Evolutionary conservation across 2,888 invertebrate species (phyloP), one percentile per base, ranked within the genome.

Genomic region (Oxystoma pomonae): DNA sequence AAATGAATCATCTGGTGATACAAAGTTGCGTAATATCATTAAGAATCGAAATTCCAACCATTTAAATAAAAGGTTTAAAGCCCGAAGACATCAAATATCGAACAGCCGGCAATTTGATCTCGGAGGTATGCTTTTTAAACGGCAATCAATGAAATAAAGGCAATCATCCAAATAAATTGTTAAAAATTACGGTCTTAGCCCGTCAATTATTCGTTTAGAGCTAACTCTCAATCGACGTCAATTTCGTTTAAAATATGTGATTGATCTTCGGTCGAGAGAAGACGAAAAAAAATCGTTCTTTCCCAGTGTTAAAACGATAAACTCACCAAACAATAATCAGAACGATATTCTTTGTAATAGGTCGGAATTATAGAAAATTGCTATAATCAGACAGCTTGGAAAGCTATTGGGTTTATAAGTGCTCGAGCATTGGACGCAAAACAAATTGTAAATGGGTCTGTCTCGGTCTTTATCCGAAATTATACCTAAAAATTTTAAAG

Each of bases 161-260:
- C 21, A 62, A 35, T 62, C 58, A 52, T n/a, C n/a, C 35, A 57
- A 57, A 60, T 60, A 63, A 63, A 60, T 63, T 56, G 55, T 51
- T 21, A 49, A 60, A 63, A 59, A 63, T 63, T 57, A 60, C 55
- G 21, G 22, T 53, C 63, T 60, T 63, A 50, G 20, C 55, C 51
- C 55, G 5, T 35, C 12, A 3, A 35, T 35, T 35, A 35, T 35
- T 35, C 35, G 35, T 35, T 35, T 35, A 35, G 35, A 35, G 12
- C 35, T 12, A 3, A 35, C 3, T 3, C 35, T 35, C 35, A 35
- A 35, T 35, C 35, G 35, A 3, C 35, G 35, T 35, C 35, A 35
- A 35, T 35, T 35, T 35, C 12, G 12, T 35, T 35, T 35, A 35
- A 35, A 35, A 35, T 35, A 35, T 35, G 35, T 35, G 35, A 35